Conservation (phyloP, 2,113 vertebrate species). For the Chionis minor region DNA sequence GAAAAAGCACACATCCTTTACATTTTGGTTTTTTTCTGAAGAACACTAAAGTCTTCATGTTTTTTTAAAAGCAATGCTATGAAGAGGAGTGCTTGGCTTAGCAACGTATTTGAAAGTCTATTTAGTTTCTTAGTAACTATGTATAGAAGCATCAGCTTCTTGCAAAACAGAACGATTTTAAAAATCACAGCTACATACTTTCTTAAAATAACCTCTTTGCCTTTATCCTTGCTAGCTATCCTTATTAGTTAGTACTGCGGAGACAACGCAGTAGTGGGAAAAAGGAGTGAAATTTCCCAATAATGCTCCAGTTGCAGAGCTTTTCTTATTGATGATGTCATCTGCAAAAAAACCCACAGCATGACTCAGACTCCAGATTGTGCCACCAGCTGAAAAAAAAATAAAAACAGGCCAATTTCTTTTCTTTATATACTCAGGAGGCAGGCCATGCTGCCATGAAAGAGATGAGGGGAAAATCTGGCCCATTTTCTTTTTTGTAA, state of each 20-base stretch:
- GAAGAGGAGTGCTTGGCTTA: neutral
- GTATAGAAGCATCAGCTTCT: neutral
- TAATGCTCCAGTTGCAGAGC: neutral
- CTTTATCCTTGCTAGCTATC: neutral
- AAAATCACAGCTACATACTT: neutral
- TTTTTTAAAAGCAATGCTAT: neutral
- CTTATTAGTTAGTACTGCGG: neutral
- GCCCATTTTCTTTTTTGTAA: neutral
- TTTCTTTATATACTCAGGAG: constrained; percentile 1
- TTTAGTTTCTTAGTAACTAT: neutral
- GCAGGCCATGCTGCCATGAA: neutral
- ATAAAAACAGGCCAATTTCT: neutral
- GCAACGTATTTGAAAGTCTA: neutral
- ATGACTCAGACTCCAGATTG: constrained; percentile 35
- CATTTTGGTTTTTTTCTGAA: neutral
- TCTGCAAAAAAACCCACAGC: neutral
- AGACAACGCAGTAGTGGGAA: neutral
- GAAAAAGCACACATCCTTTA: neutral
- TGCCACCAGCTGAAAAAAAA: neutral
- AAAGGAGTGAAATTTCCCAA: neutral
- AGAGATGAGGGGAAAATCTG: constrained; percentile 23
- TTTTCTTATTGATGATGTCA: constrained; percentile 2
- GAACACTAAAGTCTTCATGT: neutral
- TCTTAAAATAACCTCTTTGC: neutral
- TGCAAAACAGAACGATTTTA: neutral